phyloP scores from a whole-genome alignment of 37 sponge, comb jelly and placozoan species.

The Ianthella basta region DNA sequence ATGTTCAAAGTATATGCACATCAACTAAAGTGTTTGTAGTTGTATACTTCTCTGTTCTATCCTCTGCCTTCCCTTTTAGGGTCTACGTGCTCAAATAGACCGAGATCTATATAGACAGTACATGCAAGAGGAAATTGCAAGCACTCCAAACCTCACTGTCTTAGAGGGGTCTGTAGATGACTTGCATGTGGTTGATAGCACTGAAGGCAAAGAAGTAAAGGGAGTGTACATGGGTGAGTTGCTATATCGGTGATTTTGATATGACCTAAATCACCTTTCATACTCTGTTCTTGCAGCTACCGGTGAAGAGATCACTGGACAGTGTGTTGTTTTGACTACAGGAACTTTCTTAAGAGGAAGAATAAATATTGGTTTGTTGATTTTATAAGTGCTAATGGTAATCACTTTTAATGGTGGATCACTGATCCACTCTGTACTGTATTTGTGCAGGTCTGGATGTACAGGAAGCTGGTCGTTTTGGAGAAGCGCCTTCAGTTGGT shows the following conservation, averaged over 20 bases:
- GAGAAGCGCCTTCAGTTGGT: constrained; percentile 78
- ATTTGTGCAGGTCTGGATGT: constrained; percentile 48
- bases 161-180: constrained; percentile 72
- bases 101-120: constrained; percentile 67
- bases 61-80: constrained; percentile 29
- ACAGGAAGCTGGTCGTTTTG: constrained; percentile 76
- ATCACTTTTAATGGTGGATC: neutral
- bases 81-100: constrained; percentile 87
- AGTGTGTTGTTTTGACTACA: constrained; percentile 76
- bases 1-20: constrained; percentile 17
- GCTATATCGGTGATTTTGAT: neutral
- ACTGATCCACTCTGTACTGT: neutral
- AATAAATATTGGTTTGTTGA: constrained; percentile 71
- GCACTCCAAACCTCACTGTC: constrained; percentile 36
- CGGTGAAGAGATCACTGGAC: constrained; percentile 30
- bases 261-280: neutral
- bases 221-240: constrained; percentile 31
- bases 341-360: constrained; percentile 83
- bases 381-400: neutral
- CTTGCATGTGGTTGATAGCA: neutral
- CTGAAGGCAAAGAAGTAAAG: neutral
- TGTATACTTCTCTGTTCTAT: neutral
- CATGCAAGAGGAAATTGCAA: constrained; percentile 63
- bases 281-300: constrained; percentile 29
- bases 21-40: too few relatives aligned